These are phyloP conservation scores for Achroia grisella DNA, from an alignment of 1,140 invertebrate species.

Conservation along the genomic window DNA sequence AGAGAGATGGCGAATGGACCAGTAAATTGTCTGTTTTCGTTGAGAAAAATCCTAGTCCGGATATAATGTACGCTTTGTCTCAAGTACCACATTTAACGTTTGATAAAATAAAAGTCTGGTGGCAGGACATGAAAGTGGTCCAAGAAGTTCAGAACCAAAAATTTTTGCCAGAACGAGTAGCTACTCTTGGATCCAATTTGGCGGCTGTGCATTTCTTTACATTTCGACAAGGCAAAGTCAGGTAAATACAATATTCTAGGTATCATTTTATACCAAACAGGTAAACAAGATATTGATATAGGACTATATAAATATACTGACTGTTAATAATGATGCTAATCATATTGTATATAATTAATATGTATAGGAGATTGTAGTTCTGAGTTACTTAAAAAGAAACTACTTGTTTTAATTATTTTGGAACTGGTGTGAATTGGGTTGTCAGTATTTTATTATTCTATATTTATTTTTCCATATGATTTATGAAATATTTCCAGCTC, in stretches of 20 bases:
- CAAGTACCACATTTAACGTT: constrained; percentile 38
- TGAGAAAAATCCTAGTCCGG: constrained; percentile 52
- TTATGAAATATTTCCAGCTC: no score
- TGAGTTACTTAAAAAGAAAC: no score
- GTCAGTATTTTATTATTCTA: no score
- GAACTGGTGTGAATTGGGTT: no score
- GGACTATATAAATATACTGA: no score
- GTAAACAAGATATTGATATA: no score
- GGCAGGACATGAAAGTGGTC: constrained; percentile 43
- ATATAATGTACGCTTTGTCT: constrained; percentile 39
- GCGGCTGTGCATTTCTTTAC: constrained; percentile 60
- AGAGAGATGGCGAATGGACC: constrained; percentile 49
- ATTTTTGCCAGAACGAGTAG: constrained; percentile 42
- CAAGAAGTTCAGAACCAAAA: constrained; percentile 59
- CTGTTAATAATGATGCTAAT: no score
- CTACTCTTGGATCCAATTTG: constrained; percentile 49
- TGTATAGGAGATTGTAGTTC: no score
- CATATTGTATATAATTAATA: no score
- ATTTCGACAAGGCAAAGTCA: constrained; percentile 45
- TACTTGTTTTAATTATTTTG: no score
- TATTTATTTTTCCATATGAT: no score
- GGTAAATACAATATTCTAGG: constrained; percentile 23
- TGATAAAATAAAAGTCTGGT: constrained; percentile 46
- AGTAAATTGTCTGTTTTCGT: constrained; percentile 53
- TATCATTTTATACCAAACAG: no score